phyloP scores from a whole-genome alignment of 2,888 invertebrate genomes.

The Cordilura impudica region DNA sequence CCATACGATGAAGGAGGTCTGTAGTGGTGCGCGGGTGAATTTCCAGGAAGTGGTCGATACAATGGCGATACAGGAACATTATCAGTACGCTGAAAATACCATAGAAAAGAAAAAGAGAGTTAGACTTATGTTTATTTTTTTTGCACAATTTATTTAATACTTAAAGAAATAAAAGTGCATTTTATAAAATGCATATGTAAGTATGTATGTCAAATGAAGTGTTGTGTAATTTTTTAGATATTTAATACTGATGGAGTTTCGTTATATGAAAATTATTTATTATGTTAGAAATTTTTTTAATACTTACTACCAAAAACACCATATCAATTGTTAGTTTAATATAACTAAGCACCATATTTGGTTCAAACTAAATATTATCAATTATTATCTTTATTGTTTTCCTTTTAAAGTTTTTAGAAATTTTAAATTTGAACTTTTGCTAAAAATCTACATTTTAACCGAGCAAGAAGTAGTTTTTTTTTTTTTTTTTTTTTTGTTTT shows the following conservation, averaged over 20 bases:
- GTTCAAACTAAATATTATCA: not conserved
- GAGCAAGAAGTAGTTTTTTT: too few relatives aligned
- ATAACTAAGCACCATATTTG: not conserved
- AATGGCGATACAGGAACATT: conserved; percentile 72
- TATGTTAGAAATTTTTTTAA: not conserved
- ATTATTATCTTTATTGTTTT: not conserved
- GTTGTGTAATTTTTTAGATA: not conserved
- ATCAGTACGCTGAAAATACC: conserved; percentile 82
- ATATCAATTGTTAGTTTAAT: not conserved
- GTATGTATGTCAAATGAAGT: too few relatives aligned
- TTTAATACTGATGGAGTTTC: not conserved
- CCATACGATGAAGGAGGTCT: conserved; percentile 79
- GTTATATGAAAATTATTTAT: not conserved
- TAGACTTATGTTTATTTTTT: not conserved
- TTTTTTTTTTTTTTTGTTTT: too few relatives aligned
- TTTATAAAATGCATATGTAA: too few relatives aligned
- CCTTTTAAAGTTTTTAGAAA: not conserved
- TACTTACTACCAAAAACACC: not conserved
- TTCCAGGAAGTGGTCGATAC: conserved; percentile 58
- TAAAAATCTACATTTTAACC: not conserved
- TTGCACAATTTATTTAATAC: not conserved
- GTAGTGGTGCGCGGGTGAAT: conserved; percentile 78
- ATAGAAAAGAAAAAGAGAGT: not conserved
- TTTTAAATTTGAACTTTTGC: not conserved
- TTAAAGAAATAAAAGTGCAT: not conserved